Conservation (phyloP, 1,140 invertebrate species). For the Anadara kagoshimensis region DNA sequence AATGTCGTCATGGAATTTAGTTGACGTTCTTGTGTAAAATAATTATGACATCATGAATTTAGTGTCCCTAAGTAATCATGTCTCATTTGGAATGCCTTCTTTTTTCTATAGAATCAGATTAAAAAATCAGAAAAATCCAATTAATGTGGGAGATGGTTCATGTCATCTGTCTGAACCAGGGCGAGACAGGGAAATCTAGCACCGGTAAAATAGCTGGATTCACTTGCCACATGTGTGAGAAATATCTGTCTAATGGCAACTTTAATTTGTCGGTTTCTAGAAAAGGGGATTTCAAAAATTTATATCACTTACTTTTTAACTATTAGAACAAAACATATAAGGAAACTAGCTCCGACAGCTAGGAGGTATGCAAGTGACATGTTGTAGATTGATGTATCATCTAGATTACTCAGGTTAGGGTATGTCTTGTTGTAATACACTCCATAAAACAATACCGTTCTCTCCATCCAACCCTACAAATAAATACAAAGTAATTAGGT, state of each 20-base stretch:
- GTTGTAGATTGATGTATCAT: constrained; percentile 75
- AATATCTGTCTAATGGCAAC: not conserved
- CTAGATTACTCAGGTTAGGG: not conserved
- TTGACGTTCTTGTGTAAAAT: no score
- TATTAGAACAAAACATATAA: constrained; percentile 82
- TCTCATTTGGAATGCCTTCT: no score
- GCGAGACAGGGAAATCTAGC: no score
- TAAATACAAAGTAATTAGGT: not conserved
- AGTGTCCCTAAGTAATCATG: no score
- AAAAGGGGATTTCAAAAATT: constrained; percentile 57
- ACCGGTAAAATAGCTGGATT: no score
- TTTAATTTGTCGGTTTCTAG: not conserved
- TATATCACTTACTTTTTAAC: constrained; percentile 66
- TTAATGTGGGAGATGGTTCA: no score
- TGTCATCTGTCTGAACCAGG: no score
- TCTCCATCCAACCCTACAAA: constrained; percentile 81
- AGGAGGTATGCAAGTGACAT: constrained; percentile 84
- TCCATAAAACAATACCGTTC: constrained; percentile 86
- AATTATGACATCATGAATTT: no score
- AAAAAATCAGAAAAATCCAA: no score
- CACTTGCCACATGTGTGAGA: no score
- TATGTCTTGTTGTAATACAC: constrained; percentile 76
- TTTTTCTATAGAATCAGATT: no score
- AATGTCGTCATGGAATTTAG: no score
- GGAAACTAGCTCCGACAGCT: constrained; percentile 79